These are phyloP conservation scores for Brachyptera putata DNA, from an alignment of 2,888 invertebrate genomes.

Conservation along the genomic window DNA sequence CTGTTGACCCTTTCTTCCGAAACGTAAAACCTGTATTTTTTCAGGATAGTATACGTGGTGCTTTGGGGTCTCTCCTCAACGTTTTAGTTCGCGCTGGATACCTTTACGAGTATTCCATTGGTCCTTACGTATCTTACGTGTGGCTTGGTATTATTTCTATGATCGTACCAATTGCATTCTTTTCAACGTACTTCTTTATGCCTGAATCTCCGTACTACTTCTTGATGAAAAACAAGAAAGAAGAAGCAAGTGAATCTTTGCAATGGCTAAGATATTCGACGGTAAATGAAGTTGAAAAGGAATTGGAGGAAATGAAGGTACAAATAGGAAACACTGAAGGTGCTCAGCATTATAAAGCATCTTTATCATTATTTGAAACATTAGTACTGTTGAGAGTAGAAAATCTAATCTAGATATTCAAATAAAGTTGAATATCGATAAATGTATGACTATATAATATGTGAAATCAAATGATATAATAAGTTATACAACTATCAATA, in stretches of 20 bases:
- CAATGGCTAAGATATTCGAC: conserved; percentile 62
- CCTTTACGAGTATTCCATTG: conserved; percentile 64
- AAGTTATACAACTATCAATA: no score
- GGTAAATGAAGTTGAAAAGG: conserved; percentile 56
- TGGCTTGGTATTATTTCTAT: conserved; percentile 58
- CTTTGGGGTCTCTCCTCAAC: conserved; percentile 76
- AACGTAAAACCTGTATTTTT: no score
- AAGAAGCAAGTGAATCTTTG: conserved; percentile 61
- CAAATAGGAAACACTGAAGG: no score
- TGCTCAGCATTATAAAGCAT: no score
- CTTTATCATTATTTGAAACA: no score
- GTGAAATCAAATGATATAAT: no score
- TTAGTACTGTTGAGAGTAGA: no score
- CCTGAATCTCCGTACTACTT: conserved; percentile 78
- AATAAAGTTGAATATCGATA: no score
- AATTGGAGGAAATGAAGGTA: conserved; percentile 58
- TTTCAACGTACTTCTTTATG: conserved; percentile 61
- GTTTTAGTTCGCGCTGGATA: conserved; percentile 66
- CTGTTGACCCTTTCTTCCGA: no score
- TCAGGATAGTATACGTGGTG: conserved; percentile 71
- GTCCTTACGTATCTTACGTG: conserved; percentile 65
- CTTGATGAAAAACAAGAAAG: conserved; percentile 53
- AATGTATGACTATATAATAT: no score
- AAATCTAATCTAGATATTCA: no score
- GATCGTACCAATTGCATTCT: conserved; percentile 57